Base-by-base conservation (phyloP, 2,797 vertebrate genomes). In the Triplophysa bombifrons region DNA sequence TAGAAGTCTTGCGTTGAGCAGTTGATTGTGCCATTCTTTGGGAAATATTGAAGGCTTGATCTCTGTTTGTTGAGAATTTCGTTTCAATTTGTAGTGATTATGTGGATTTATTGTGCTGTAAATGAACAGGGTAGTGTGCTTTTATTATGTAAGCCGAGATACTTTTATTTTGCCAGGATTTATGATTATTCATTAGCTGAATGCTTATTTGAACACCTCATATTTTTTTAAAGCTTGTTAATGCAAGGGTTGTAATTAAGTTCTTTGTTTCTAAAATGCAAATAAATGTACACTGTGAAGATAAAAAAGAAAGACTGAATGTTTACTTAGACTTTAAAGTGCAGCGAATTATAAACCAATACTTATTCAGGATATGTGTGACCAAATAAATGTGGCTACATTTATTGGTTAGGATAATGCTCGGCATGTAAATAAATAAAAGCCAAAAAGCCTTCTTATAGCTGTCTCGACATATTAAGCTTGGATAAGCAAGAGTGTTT, bases 1-100 rank as follows among this genome's bases (percentile, higher is more conserved):
- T n/a, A 66, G 44, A 34, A 34, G 27, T 4, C 34, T 80, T 74
- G 76, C 63, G 78, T 70, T 30, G 69, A 82, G 74, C 48, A 76
- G 77, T 70, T 70, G 34, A 69, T 80, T 48, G 34, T 78, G 27
- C 3, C 44, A 70, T 64, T 34, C 69, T 50, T 63, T 55, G 27
- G 63, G 20, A 82, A 68, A 79, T 72, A 72, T 50, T 27, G 27
- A 60, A 7, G 34, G 44, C 25, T 65, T 55, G 46, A 72, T 46
- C 30, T 48, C n/a, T 25, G 38, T 65, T 65, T 41, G 63, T n/a
- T 12, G 9, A 11, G 19, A n/a, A 9, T 65, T 41, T 65, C 2
- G 2, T 12, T 20, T 19, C n/a, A 20, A 6, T 44, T 41, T 5
- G 11, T 10, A 9, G 27, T 2, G 60, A 16, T 63, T 63, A 34